Evolutionary conservation across 2,888 invertebrate species (phyloP), one percentile per base, ranked within the genome.

Genomic region (Alentia gelatinosa): DNA sequence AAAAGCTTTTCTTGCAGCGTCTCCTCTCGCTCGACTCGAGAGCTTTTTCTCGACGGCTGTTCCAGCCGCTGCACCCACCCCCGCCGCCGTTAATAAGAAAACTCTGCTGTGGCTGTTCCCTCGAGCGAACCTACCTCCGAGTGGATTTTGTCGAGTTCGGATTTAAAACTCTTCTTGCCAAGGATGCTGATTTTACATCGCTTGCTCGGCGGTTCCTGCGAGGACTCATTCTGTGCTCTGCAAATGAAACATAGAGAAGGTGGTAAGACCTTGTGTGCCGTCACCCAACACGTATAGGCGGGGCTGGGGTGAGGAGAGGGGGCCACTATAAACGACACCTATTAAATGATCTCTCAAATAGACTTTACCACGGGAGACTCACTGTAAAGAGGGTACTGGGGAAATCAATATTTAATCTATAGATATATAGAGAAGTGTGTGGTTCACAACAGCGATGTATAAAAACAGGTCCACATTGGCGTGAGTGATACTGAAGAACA

Each of bases 1-100:
- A 86, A 86, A 86, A 86, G 86, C 86, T 47, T 86, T 86, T 86
- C 86, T 86, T 86, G 15, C 47, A 9, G 30, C 84, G 40, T n/a
- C 84, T 42, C 47, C 50, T 50, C 30, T 35, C 35, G 33, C 47
- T 79, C 30, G 19, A 47, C 47, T 83, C 40, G n/a, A 50, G 5
- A n/a, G 12, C n/a, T 42, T 86, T 86, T 42, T 86, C 39, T n/a
- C 79, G 30, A 23, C 42, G 86, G 86, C 86, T 86, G 86, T 86
- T 86, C 86, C 86, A 42, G 26, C 42, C 9, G 30, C 86, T 26
- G 47, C 30, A 33, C 86, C 42, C 42, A 42, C 86, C 86, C 86
- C 86, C 30, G n/a, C 37, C 33, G 37, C 37, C 15, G 39, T 23
- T 19, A 35, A 83, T 37, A 83, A 83, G 83, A 83, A 83, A 83